These are phyloP conservation scores for Diarsia dahlii DNA, from an alignment of 2,888 invertebrate species.

Conservation along the genomic window DNA sequence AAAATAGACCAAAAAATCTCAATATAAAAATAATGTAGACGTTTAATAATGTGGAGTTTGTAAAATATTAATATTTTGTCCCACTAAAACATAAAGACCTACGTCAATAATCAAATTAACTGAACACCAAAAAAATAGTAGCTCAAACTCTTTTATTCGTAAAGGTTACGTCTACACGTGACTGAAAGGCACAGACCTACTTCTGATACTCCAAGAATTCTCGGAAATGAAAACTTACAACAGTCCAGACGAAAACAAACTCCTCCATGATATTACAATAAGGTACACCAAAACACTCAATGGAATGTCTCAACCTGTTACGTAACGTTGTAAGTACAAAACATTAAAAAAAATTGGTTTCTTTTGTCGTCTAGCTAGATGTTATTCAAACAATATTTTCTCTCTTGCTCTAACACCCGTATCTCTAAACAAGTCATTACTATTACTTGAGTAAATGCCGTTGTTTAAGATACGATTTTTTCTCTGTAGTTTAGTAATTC, in stretches of 20 bases:
- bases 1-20: too few relatives aligned
- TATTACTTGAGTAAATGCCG: too few relatives aligned
- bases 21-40: too few relatives aligned
- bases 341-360: not conserved
- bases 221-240: conserved; percentile 36
- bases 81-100: too few relatives aligned
- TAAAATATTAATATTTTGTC: too few relatives aligned
- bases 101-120: not conserved
- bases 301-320: conserved; percentile 3
- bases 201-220: conserved; percentile 20
- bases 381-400: not conserved
- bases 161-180: conserved; percentile 23
- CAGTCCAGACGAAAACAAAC: conserved; percentile 22
- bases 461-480: too few relatives aligned
- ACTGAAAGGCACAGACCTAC: not conserved
- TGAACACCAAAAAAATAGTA: not conserved
- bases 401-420: not conserved
- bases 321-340: not conserved
- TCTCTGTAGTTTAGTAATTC: too few relatives aligned
- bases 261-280: conserved; percentile 9
- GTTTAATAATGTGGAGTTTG: too few relatives aligned
- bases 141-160: not conserved
- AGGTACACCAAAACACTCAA: not conserved
- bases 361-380: not conserved
- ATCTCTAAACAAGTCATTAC: too few relatives aligned